Conservation (phyloP, 2,797 vertebrate species). For the Graptemys geographica region DNA sequence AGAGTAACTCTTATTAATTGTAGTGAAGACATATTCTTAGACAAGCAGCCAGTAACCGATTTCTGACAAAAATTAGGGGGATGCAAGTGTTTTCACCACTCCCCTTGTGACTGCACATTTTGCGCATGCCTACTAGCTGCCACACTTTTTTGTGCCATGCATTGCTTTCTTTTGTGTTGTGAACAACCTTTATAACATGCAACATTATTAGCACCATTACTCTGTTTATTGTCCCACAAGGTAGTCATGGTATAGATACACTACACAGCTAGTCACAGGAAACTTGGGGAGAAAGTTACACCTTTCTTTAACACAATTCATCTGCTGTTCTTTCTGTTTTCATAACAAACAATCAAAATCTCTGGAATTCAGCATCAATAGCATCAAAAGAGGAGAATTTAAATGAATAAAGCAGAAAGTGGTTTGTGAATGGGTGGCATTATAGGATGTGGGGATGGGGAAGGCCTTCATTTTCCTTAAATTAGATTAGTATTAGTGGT, state of each 20-base stretch:
- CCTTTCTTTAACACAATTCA: not conserved
- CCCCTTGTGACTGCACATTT: not conserved
- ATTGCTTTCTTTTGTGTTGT: not conserved
- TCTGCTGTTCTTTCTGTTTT: not conserved
- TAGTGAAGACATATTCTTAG: not conserved
- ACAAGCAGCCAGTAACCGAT: not conserved
- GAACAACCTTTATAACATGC: not conserved
- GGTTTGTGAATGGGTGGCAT: not conserved
- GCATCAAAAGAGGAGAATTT: not conserved
- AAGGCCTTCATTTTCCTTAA: not conserved
- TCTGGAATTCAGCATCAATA: not conserved
- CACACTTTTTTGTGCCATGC: not conserved
- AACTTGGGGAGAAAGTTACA: not conserved
- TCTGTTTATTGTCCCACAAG: not conserved
- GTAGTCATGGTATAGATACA: not conserved
- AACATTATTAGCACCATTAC: slow-evolving; percentile 10
- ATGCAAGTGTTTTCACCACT: not conserved
- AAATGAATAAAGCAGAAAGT: not conserved
- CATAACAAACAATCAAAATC: not conserved
- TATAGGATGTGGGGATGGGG: not conserved
- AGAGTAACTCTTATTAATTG: not conserved
- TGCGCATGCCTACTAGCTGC: not conserved
- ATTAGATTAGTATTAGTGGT: not conserved
- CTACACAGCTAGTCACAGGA: slow-evolving; percentile 22
- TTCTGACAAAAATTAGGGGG: not conserved